Percentiles rank a stretch among this genome's conserved stretches.
These are phyloP conservation scores for Nemopilema nomurai DNA, from an alignment of 30 jellyfish, hydroid and myxozoan species.

Conservation along the genomic window DNA sequence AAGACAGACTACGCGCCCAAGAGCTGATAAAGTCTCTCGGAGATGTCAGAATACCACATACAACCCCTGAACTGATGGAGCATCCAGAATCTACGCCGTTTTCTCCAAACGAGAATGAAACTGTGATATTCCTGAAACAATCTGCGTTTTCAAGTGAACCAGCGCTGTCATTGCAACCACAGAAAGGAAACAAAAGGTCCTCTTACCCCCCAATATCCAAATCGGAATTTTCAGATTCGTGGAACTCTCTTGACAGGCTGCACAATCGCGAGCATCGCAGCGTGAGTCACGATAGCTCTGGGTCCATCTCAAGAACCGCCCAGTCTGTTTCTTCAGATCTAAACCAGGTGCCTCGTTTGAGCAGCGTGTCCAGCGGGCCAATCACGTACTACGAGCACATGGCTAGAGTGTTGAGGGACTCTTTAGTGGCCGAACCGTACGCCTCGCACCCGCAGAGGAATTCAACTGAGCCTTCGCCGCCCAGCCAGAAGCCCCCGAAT, in stretches of 20 bases:
- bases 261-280: background rate
- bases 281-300: constrained; percentile 1
- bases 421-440: constrained; percentile 47
- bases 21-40: constrained; percentile 17
- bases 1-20: constrained; percentile 42
- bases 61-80: background rate
- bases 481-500: background rate
- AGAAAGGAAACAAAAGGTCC: constrained; percentile 4
- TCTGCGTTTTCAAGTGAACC: background rate
- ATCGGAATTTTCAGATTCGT: background rate
- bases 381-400: constrained; percentile 42
- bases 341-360: background rate
- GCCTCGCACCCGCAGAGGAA: constrained; percentile 45
- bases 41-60: background rate
- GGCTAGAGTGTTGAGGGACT: constrained; percentile 25
- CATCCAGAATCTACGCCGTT: background rate
- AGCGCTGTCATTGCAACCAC: background rate
- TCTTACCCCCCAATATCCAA: constrained; percentile 52
- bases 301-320: background rate
- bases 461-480: background rate
- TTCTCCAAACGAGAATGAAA: constrained; percentile 14
- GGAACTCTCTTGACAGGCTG: background rate
- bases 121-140: constrained; percentile 34
- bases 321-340: background rate
- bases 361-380: constrained; percentile 45